phyloP scores from a whole-genome alignment of 2,888 invertebrate genomes.

The Melolontha melolontha region DNA sequence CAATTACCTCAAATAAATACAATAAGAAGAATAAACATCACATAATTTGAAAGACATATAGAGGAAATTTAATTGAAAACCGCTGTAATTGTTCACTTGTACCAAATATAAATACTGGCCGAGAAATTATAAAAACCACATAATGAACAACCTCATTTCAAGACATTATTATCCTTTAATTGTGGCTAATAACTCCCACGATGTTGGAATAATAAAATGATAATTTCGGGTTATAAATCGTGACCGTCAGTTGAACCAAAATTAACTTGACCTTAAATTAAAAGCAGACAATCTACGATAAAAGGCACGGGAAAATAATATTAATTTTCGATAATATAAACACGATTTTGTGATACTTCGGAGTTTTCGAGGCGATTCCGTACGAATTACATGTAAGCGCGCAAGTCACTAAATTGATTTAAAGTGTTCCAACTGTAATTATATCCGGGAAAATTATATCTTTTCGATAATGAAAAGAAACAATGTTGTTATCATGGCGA shows the following conservation, averaged over 20 bases:
- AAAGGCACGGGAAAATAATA: conserved; percentile 21
- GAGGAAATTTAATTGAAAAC: no score
- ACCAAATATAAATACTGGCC: no score
- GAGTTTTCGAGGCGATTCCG: conserved; percentile 8
- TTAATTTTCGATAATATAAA: conserved; percentile 31
- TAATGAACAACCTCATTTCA: no score
- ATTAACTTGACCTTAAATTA: conserved; percentile 37
- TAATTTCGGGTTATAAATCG: conserved; percentile 22
- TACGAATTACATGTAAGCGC: conserved; percentile 14
- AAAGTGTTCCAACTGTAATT: conserved; percentile 39
- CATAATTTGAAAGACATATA: no score
- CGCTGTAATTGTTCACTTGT: no score
- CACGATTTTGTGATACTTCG: conserved; percentile 27
- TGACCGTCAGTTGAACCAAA: conserved; percentile 20
- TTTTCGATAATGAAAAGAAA: conserved; percentile 31
- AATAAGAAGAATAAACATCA: no score
- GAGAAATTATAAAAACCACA: no score
- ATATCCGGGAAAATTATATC: conserved; percentile 35
- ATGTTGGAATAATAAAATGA: conserved; percentile 8
- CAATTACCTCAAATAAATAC: no score
- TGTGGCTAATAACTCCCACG: conserved; percentile 17
- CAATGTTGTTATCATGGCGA: conserved; percentile 27
- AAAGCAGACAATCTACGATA: conserved; percentile 4
- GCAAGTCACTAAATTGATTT: conserved; percentile 34
- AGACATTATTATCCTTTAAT: conserved; percentile 26